These are phyloP conservation scores for Nasonia vitripennis DNA, from an alignment of 1,140 invertebrate genomes.

Conservation along the genomic window DNA sequence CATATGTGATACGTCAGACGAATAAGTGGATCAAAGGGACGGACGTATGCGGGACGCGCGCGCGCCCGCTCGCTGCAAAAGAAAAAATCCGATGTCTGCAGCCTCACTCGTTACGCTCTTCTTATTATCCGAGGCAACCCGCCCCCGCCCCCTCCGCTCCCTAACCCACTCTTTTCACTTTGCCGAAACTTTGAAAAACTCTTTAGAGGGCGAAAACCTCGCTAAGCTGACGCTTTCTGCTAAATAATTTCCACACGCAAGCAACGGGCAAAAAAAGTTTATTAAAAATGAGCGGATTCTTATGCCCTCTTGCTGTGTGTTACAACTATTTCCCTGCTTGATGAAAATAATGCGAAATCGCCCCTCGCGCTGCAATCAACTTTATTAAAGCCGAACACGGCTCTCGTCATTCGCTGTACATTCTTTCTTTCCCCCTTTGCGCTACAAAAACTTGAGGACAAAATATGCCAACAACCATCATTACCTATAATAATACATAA, in stretches of 20 bases:
- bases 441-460: too few species aligned
- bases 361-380: not conserved
- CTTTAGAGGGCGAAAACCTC: slow-evolving; percentile 26
- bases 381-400: slow-evolving; percentile 20
- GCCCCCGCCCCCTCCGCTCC: not conserved
- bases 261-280: slow-evolving; percentile 7
- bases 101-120: slow-evolving; percentile 43
- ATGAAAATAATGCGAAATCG: not conserved
- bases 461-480: too few species aligned
- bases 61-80: not conserved
- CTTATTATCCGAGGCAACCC: slow-evolving; percentile 49
- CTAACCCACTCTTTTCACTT: slow-evolving; percentile 34
- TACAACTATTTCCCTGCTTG: not conserved
- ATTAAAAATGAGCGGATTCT: slow-evolving; percentile 37
- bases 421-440: not conserved
- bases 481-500: too few species aligned
- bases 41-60: slow-evolving; percentile 43
- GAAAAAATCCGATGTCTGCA: slow-evolving; percentile 54
- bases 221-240: slow-evolving; percentile 24
- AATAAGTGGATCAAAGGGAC: slow-evolving; percentile 71
- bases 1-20: slow-evolving; percentile 61
- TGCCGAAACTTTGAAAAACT: slow-evolving; percentile 45
- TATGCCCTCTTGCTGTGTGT: not conserved
- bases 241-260: slow-evolving; percentile 29
- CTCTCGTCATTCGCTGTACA: not conserved